Percentiles rank a stretch among this genome's conserved stretches.
phyloP scores from a whole-genome alignment of 1,140 invertebrate species.

The Zelostemma sp. region DNA sequence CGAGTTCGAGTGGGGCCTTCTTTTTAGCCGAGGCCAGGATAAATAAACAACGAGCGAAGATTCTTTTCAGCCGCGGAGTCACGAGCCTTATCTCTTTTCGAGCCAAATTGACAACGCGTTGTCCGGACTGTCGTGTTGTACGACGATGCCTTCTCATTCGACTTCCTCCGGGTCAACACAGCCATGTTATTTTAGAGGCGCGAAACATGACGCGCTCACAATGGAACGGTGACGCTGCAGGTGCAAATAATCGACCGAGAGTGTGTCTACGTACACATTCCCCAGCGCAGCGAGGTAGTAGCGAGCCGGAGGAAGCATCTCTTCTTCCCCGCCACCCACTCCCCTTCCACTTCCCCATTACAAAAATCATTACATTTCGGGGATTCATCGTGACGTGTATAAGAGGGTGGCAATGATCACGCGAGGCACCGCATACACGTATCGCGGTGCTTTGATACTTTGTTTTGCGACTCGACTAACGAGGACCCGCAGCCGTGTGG shows the following conservation, averaged over 20 bases:
- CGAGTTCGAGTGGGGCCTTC: constrained; percentile 45
- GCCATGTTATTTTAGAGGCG: constrained; percentile 67
- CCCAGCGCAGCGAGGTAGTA: too few relatives aligned
- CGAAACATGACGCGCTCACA: constrained; percentile 69
- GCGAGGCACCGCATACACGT: not conserved
- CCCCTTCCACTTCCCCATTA: too few relatives aligned
- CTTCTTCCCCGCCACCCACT: too few relatives aligned
- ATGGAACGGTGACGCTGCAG: constrained; percentile 63
- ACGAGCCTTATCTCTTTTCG: constrained; percentile 26
- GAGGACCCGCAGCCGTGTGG: constrained; percentile 55
- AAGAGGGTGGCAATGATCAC: not conserved
- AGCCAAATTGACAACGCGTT: constrained; percentile 19
- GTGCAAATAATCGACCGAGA: constrained; percentile 54
- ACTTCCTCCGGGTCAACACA: constrained; percentile 51
- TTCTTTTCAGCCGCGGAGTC: constrained; percentile 34
- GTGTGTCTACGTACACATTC: not conserved
- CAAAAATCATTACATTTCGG: too few relatives aligned
- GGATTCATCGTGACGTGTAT: too few relatives aligned
- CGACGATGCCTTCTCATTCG: constrained; percentile 28
- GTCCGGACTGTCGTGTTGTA: constrained; percentile 30
- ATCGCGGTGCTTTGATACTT: constrained; percentile 49
- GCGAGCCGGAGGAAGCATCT: too few relatives aligned
- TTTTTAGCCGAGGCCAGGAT: constrained; percentile 36
- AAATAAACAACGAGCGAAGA: constrained; percentile 55
- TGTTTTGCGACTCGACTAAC: constrained; percentile 36